Base-by-base conservation (phyloP, 2,797 vertebrate genomes). In the Enteromius thamalakanensis region DNA sequence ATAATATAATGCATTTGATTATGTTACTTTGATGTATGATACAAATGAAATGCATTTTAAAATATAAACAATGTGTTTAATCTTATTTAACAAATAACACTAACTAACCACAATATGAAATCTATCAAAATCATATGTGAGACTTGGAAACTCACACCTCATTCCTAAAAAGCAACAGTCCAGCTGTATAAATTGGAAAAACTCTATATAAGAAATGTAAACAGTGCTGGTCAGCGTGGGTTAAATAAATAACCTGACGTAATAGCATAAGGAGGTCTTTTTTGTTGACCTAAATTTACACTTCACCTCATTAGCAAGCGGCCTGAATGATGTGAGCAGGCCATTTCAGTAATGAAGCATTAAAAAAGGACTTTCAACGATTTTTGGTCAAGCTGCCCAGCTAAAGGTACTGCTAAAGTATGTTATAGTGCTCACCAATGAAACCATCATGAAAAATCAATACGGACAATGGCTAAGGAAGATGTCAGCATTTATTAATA, bases 401-500 rank as follows among this genome's bases (percentile, higher is more conserved):
- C 80, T 55, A 85, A 91, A 90, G 75, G 90, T 88, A 86, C 88
- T 68, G 79, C 42, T 76, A 37, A 47, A 9, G 71, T 84, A 86
- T 91, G 90, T 92, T 92, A 90, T 91, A 92, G 92, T 87, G 89
- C 92, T 92, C 90, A 90, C 90, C 90, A 90, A 94, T 91, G 90
- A 89, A 92, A 93, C 76, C 89, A 85, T 93, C 86, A 91, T 92
- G 89, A 53, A 88, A 94, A 94, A 94, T 94, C 93, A 92, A 94
- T 95, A 89, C 34, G 71, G 86, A 83, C 90, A 87, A 87, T 90
- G 87, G 84, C 87, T 84, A 81, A 88, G 88, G 85, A 85, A 89
- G 88, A 85, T 87, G 91, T 91, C 89, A 90, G 89, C 86, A 67
- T 86, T 92, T 89, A 90, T 82, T 85, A 86, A 90, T 87, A 92